A percentile compares a stretch with the other conserved stretches of the same genome.
These are phyloP conservation scores for Drosophila sp. DNA, from an alignment of 1,140 invertebrate species.

Conservation along the genomic window DNA sequence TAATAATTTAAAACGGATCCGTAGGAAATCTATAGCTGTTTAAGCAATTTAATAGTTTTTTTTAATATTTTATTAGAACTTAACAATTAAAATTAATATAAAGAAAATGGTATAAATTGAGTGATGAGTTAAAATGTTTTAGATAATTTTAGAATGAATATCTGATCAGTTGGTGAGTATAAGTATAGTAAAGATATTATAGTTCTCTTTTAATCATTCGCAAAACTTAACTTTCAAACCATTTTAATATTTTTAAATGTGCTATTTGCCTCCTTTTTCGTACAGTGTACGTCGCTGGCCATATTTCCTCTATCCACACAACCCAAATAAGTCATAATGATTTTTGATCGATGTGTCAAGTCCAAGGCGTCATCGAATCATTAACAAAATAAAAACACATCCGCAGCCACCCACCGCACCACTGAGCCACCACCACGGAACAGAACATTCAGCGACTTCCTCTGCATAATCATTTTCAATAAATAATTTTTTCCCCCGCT, in stretches of 20 bases:
- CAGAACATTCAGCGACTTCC: slow-evolving; percentile 38
- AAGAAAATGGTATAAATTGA: too few relatives aligned
- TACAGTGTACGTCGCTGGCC: slow-evolving; percentile 42
- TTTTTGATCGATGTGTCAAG: slow-evolving; percentile 80
- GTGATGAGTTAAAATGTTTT: too few relatives aligned
- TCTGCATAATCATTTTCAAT: slow-evolving; percentile 80
- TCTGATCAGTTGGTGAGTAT: too few relatives aligned
- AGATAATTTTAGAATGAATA: too few relatives aligned
- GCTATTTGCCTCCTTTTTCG: slow-evolving; percentile 18
- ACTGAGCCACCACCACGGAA: slow-evolving; percentile 6
- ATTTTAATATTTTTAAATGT: neutral
- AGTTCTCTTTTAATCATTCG: too few relatives aligned
- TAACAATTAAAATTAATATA: too few relatives aligned
- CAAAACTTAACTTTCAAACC: neutral
- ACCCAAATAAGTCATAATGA: slow-evolving; percentile 77
- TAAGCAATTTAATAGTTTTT: too few relatives aligned
- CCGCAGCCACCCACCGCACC: slow-evolving; percentile 16
- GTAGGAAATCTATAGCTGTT: too few relatives aligned
- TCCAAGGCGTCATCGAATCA: slow-evolving; percentile 74
- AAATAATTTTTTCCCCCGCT: slow-evolving; percentile 72
- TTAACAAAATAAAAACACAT: slow-evolving; percentile 64
- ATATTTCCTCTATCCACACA: slow-evolving; percentile 5
- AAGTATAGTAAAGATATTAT: too few relatives aligned
- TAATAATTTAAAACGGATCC: too few relatives aligned
- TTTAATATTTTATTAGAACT: too few relatives aligned